Evolutionary conservation across 2,888 invertebrate species (phyloP).

Genomic region (Diplazon laetatorius): DNA sequence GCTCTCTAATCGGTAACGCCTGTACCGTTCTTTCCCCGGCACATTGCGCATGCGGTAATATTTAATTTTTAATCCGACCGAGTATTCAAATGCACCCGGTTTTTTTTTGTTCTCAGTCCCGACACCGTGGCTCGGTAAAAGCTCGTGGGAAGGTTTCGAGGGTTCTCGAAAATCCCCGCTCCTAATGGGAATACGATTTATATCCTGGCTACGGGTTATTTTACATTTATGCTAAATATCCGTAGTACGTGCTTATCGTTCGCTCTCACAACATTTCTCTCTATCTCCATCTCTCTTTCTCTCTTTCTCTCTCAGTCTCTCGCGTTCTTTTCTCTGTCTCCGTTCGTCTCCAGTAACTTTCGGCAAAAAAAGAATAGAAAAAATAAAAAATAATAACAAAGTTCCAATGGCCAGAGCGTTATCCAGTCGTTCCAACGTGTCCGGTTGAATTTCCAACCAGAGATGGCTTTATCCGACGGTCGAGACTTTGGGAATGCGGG

Average conservation of each 20-base stretch:
- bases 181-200: constrained; percentile 82
- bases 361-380: too few relatives aligned
- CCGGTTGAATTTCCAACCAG: constrained; percentile 52
- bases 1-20: constrained; percentile 72
- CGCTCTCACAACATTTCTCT: constrained; percentile 39
- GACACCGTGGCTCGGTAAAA: neutral
- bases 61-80: constrained; percentile 81
- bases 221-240: constrained; percentile 80
- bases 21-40: constrained; percentile 35
- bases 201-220: constrained; percentile 76
- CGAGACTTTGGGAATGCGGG: constrained; percentile 9
- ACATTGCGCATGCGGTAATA: constrained; percentile 74
- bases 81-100: constrained; percentile 79
- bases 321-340: too few relatives aligned
- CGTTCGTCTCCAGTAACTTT: too few relatives aligned
- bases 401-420: constrained; percentile 33
- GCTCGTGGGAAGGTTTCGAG: constrained; percentile 29
- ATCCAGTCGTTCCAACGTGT: constrained; percentile 35
- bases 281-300: constrained; percentile 21
- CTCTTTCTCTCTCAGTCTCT: constrained; percentile 3
- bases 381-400: constrained; percentile 5
- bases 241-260: constrained; percentile 68
- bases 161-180: constrained; percentile 54
- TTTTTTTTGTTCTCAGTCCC: constrained; percentile 52
- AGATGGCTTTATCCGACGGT: neutral